These are phyloP conservation scores for Percopsis transmontana DNA, from an alignment of 2,113 vertebrate genomes.

Conservation along the genomic window DNA sequence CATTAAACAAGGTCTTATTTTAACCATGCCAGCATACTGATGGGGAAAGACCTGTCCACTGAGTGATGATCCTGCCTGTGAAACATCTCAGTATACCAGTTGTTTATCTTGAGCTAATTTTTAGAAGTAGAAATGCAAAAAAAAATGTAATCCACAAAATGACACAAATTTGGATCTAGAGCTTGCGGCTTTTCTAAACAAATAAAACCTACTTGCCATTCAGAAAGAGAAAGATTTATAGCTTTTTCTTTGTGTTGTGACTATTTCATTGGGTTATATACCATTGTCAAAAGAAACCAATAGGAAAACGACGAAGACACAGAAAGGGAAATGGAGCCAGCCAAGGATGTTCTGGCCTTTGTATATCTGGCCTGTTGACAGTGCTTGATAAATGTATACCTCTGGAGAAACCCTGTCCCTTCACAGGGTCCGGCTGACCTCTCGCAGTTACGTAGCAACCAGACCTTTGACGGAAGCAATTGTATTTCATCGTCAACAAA, in stretches of 20 bases:
- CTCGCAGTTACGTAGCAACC: slow-evolving; percentile 74
- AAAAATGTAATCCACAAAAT: slow-evolving; percentile 24
- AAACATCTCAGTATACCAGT: not conserved
- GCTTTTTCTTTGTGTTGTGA: slow-evolving; percentile 38
- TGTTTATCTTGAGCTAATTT: not conserved
- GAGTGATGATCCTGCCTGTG: slow-evolving; percentile 1
- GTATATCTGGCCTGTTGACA: slow-evolving; percentile 67
- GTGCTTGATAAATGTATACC: slow-evolving; percentile 76
- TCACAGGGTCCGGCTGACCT: slow-evolving; percentile 66
- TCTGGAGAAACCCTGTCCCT: slow-evolving; percentile 62
- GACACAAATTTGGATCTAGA: slow-evolving; percentile 1
- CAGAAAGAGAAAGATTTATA: slow-evolving; percentile 37
- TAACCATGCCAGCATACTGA: slow-evolving; percentile 58
- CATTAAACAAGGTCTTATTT: slow-evolving; percentile 66
- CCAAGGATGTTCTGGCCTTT: slow-evolving; percentile 72
- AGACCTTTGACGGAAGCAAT: slow-evolving; percentile 58
- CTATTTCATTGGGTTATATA: slow-evolving; percentile 53
- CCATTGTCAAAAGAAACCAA: slow-evolving; percentile 49
- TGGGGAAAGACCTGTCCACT: slow-evolving; percentile 53
- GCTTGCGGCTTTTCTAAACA: slow-evolving; percentile 6
- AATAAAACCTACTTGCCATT: slow-evolving; percentile 33
- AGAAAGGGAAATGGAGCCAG: slow-evolving; percentile 61
- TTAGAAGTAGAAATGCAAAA: not conserved
- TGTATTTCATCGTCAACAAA: slow-evolving; percentile 55
- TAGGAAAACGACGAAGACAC: slow-evolving; percentile 51